Percentiles rank a stretch among this genome's conserved stretches.
Conservation (phyloP, 1,140 invertebrate species). For the Aphelinus certus region DNA sequence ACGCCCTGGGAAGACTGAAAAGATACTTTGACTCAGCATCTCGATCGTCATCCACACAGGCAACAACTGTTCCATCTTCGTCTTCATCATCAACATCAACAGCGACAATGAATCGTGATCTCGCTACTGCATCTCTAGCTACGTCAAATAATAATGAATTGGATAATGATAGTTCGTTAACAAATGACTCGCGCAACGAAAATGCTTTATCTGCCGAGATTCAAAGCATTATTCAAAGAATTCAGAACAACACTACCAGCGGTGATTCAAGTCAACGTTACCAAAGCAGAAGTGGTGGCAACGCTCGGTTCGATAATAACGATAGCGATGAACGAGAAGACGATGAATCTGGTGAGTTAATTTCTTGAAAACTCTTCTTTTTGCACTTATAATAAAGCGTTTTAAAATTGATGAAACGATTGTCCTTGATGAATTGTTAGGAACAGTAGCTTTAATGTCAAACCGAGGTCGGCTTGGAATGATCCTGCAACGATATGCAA, state of each 20-base stretch:
- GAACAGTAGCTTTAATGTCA: too few relatives aligned
- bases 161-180: conserved; percentile 9
- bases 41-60: neutral
- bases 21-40: neutral
- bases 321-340: conserved; percentile 31
- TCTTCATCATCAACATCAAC: neutral
- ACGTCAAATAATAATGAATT: neutral
- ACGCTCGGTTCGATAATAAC: conserved; percentile 25
- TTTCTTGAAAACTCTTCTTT: neutral
- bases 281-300: conserved; percentile 11
- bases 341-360: conserved; percentile 15
- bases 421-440: too few relatives aligned
- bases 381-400: neutral
- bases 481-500: neutral
- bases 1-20: conserved; percentile 10
- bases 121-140: neutral
- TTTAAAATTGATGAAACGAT: too few relatives aligned
- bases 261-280: conserved; percentile 34
- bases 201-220: conserved; percentile 42
- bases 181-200: conserved; percentile 28
- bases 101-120: neutral
- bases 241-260: conserved; percentile 41
- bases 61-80: neutral
- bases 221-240: conserved; percentile 51
- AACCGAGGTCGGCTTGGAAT: too few relatives aligned